A percentile compares a stretch with the other conserved stretches of the same genome.
phyloP scores from a whole-genome alignment of 2,797 vertebrate genomes.

The Kryptolebias ocellatus region DNA sequence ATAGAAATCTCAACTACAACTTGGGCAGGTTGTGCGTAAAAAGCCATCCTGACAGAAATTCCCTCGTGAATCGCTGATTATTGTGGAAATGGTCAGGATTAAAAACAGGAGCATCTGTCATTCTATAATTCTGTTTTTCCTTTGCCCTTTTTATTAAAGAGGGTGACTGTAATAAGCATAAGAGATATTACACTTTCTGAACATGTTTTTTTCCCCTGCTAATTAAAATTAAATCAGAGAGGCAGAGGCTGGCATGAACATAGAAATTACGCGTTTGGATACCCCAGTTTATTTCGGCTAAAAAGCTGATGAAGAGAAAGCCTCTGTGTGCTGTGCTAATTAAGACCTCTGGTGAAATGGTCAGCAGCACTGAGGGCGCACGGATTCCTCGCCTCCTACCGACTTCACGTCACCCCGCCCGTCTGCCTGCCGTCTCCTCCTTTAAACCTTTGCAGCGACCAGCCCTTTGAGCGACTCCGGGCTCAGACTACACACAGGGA shows the following conservation, averaged over 20 bases:
- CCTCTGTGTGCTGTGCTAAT: conserved; percentile 11
- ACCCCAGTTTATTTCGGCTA: not conserved
- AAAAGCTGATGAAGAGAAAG: conserved; percentile 12
- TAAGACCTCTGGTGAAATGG: conserved; percentile 39
- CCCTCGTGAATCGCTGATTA: conserved; percentile 5
- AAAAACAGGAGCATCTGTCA: conserved; percentile 5
- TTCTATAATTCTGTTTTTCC: not conserved
- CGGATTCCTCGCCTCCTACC: conserved; percentile 63
- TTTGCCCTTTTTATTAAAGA: not conserved
- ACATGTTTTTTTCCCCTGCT: not conserved
- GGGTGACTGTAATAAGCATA: not conserved
- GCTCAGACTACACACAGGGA: conserved; percentile 36
- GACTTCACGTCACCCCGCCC: conserved; percentile 78
- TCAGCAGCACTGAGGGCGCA: conserved; percentile 50
- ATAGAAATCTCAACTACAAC: conserved; percentile 16
- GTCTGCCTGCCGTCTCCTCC: conserved; percentile 79
- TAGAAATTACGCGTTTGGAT: not conserved
- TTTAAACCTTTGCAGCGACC: conserved; percentile 60
- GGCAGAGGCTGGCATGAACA: not conserved
- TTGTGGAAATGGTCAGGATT: conserved; percentile 9
- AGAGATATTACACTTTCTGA: not conserved
- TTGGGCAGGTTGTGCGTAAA: conserved; percentile 47
- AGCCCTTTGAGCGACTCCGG: conserved; percentile 59
- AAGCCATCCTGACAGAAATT: conserved; percentile 11
- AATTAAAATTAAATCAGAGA: too few relatives aligned